Evolutionary conservation across 2,113 vertebrate genomes (phyloP).

Genomic region (Rhegmatorhina hoffmannsi): DNA sequence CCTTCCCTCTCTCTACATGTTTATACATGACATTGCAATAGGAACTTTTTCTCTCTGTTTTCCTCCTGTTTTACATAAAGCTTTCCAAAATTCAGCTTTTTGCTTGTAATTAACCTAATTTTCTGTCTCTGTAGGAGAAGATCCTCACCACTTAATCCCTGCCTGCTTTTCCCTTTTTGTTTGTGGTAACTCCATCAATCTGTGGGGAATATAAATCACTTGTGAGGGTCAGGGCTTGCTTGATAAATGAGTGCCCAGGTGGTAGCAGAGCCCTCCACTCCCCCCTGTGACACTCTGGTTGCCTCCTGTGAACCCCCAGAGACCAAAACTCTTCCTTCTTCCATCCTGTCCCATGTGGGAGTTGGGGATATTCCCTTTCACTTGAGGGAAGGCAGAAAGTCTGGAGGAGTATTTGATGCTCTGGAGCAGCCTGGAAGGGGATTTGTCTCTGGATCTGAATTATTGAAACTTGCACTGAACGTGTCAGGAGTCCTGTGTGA

Average conservation of each 20-base stretch:
- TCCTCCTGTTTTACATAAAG: background rate
- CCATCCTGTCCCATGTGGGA: rapidly evolving
- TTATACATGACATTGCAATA: background rate
- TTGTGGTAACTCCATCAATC: background rate
- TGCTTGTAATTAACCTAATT: background rate
- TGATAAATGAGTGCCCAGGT: background rate
- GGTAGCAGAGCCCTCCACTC: background rate
- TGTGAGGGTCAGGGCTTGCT: rapidly evolving
- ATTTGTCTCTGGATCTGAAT: background rate
- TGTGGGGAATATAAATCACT: background rate
- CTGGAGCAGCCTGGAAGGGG: rapidly evolving
- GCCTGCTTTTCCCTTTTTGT: background rate
- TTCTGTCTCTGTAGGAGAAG: background rate
- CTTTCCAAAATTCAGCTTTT: background rate
- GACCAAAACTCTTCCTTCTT: rapidly evolving
- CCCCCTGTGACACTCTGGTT: rapidly evolving
- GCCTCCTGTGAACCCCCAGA: background rate
- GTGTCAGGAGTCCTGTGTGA: background rate
- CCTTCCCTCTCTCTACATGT: background rate
- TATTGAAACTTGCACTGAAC: background rate
- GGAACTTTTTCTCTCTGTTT: background rate
- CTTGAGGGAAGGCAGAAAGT: background rate
- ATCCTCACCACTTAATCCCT: background rate
- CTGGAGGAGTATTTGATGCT: background rate
- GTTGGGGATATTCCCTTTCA: background rate